Percentiles rank a stretch among this genome's conserved stretches.
These are phyloP conservation scores for Hippoglossus hippoglossus DNA, from an alignment of 2,797 vertebrate species.

Conservation along the genomic window DNA sequence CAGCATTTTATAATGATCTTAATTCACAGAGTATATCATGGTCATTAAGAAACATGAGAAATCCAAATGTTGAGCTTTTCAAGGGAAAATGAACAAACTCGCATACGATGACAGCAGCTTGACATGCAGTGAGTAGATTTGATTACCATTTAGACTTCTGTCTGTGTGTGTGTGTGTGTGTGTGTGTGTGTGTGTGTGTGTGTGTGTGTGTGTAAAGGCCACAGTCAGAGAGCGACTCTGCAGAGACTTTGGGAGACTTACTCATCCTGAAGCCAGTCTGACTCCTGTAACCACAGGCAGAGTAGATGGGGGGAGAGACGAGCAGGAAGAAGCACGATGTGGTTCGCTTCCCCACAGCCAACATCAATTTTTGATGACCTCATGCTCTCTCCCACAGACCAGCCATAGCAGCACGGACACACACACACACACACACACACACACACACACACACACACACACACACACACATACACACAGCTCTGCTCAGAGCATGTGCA, in stretches of 20 bases:
- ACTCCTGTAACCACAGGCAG: conserved; percentile 44
- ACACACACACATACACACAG: conserved; percentile 1
- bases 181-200: not conserved
- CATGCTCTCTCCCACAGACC: conserved; percentile 37
- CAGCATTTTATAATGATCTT: too few relatives aligned
- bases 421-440: conserved; percentile 4
- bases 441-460: conserved; percentile 9
- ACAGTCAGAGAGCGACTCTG: conserved; percentile 6
- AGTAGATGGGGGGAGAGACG: not conserved
- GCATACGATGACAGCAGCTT: conserved; percentile 4
- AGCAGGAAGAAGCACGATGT: conserved; percentile 41
- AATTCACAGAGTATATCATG: not conserved
- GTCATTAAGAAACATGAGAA: not conserved
- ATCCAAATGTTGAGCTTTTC: not conserved
- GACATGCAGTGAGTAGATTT: not conserved
- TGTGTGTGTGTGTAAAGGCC: not conserved
- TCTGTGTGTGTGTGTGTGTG: not conserved
- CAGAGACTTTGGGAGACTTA: conserved; percentile 8
- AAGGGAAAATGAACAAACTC: not conserved
- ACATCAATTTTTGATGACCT: conserved; percentile 64
- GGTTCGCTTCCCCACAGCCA: conserved; percentile 46
- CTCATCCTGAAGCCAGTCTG: conserved; percentile 41
- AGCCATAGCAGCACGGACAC: not conserved
- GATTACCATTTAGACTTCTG: too few relatives aligned
- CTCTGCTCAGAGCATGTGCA: conserved; percentile 2